Evolutionary conservation across 92 coral and sea anemone genomes (phyloP).

Genomic region (Palythoa grandiflora): DNA sequence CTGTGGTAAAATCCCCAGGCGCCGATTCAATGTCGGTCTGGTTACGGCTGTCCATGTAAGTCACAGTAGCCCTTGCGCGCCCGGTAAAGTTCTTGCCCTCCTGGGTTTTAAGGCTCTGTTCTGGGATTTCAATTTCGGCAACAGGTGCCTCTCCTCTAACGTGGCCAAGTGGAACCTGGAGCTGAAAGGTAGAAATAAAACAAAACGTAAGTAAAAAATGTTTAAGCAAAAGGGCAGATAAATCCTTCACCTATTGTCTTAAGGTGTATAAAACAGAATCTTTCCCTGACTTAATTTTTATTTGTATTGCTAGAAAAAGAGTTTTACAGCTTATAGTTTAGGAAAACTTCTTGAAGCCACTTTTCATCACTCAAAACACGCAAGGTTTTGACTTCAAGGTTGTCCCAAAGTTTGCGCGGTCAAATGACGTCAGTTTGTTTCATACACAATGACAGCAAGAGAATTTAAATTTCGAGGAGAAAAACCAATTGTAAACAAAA

Average conservation of each 20-base stretch:
- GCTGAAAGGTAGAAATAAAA: background rate
- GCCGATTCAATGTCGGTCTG: slow-evolving; percentile 62
- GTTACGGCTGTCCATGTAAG: slow-evolving; percentile 68
- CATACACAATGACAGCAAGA: no score
- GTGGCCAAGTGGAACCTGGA: slow-evolving; percentile 35
- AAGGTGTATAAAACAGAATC: no score
- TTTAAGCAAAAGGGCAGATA: background rate
- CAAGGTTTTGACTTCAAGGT: no score
- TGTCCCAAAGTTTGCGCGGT: no score
- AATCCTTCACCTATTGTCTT: background rate
- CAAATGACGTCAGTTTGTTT: no score
- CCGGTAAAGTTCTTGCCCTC: slow-evolving; percentile 62
- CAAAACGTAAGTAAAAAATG: background rate
- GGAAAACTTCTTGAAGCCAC: no score
- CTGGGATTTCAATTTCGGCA: slow-evolving; percentile 67
- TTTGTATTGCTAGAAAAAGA: no score
- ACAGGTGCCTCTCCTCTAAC: slow-evolving; percentile 37
- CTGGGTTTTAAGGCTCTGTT: slow-evolving; percentile 53
- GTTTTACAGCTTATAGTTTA: no score
- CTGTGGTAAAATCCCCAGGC: slow-evolving; percentile 71
- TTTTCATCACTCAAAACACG: no score
- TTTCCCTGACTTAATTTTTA: no score
- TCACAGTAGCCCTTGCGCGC: slow-evolving; percentile 51
- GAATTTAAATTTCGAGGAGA: no score
- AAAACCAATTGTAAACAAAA: no score